Conservation (phyloP, 64 coral and sea anemone species). For the Pocillopora verrucosa region DNA sequence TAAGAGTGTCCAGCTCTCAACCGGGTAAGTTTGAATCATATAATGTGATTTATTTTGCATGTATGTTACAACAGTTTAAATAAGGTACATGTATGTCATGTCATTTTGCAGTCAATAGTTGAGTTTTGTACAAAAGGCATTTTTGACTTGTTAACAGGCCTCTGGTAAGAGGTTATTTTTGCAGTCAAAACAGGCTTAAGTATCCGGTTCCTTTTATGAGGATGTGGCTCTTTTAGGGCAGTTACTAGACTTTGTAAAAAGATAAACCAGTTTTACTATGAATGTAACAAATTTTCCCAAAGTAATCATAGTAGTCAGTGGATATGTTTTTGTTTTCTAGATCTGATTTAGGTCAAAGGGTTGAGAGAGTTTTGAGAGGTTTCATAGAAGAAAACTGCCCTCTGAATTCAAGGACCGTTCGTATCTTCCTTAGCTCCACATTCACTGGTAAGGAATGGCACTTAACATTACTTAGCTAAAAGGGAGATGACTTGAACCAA, state of each 20-base stretch:
- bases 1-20: background rate
- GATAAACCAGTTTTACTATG: too few species aligned
- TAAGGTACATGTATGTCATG: background rate
- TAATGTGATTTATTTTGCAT: background rate
- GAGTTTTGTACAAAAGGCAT: background rate
- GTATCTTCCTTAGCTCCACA: constrained; percentile 89
- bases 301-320: background rate
- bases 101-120: background rate
- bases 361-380: constrained; percentile 55
- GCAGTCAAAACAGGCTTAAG: too few species aligned
- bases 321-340: constrained; percentile 18
- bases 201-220: too few species aligned
- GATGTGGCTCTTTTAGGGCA: too few species aligned
- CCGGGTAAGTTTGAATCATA: background rate
- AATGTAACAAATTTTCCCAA: background rate
- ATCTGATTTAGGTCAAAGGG: constrained; percentile 18
- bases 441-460: constrained; percentile 68
- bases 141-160: too few species aligned
- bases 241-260: too few species aligned
- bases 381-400: constrained; percentile 56
- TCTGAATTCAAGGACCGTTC: constrained; percentile 70
- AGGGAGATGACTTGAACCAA: too few species aligned
- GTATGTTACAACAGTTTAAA: background rate
- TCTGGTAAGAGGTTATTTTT: too few species aligned
- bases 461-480: background rate